Evolutionary conservation across 2,113 vertebrate genomes (phyloP).

Genomic region (Oxyura jamaicensis): DNA sequence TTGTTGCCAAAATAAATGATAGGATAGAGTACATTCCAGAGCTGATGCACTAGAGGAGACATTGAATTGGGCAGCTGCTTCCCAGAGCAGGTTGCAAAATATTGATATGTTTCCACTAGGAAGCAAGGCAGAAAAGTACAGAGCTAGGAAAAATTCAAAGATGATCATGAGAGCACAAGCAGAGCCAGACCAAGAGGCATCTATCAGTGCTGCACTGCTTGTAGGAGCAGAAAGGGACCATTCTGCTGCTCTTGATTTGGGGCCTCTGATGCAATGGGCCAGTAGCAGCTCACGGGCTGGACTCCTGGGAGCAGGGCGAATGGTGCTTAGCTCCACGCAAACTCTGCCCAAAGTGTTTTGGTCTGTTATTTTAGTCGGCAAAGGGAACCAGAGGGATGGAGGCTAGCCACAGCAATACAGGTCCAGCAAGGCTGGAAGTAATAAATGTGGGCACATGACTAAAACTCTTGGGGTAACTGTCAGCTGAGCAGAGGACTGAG

Average conservation of each 20-base stretch:
- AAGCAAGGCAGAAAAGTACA: not conserved
- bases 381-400: not conserved
- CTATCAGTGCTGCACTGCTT: not conserved
- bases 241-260: not conserved
- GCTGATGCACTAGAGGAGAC: rapidly evolving
- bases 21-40: slow-evolving; percentile 2
- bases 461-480: not conserved
- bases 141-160: not conserved
- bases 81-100: not conserved
- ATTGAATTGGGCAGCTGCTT: not conserved
- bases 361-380: not conserved
- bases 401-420: not conserved
- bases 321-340: rapidly evolving
- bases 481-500: not conserved
- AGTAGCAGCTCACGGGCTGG: not conserved
- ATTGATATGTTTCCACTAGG: not conserved
- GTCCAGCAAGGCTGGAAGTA: not conserved
- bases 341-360: not conserved
- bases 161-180: rapidly evolving
- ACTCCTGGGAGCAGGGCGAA: rapidly evolving
- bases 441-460: rapidly evolving
- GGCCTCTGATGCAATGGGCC: not conserved
- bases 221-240: not conserved
- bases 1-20: slow-evolving; percentile 17
- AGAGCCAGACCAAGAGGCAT: rapidly evolving